Evolutionary conservation across 2,888 invertebrate genomes (phyloP).

Genomic region (Ennomos fuscantarius): DNA sequence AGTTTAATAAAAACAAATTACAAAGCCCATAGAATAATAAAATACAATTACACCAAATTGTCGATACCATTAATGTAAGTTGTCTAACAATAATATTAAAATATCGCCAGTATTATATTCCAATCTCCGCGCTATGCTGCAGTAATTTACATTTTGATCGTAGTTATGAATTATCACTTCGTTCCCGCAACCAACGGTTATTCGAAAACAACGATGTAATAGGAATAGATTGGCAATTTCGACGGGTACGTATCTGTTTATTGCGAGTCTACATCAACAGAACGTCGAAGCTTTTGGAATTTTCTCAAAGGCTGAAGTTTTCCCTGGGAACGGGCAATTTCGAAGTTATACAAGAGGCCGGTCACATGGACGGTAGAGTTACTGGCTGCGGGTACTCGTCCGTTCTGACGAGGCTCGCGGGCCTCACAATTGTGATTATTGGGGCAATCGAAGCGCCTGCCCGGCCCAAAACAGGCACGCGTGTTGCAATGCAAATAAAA

Average conservation of each 20-base stretch:
- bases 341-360: conserved; percentile 68
- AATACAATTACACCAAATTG: conserved; percentile 23
- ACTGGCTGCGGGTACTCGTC: conserved; percentile 38
- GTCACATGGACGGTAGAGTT: conserved; percentile 44
- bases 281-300: conserved; percentile 70
- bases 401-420: conserved; percentile 37
- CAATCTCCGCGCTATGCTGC: conserved; percentile 31
- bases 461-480: conserved; percentile 56
- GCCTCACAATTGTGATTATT: conserved; percentile 76
- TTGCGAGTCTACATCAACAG: conserved; percentile 68
- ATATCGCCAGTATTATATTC: conserved; percentile 29
- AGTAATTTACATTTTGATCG: conserved; percentile 36
- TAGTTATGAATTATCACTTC: conserved; percentile 31
- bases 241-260: conserved; percentile 66
- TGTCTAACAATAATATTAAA: conserved; percentile 24
- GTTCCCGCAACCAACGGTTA: conserved; percentile 29
- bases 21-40: neutral
- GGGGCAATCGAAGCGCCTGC: conserved; percentile 71
- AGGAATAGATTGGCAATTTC: conserved; percentile 68
- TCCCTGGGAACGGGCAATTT: conserved; percentile 73
- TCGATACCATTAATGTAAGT: conserved; percentile 27
- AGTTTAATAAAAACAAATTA: no score
- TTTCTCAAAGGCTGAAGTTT: conserved; percentile 78
- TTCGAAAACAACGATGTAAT: conserved; percentile 51
- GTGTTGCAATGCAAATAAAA: conserved; percentile 80